Conservation (phyloP, 2,888 invertebrate species). For the Entomobrya multifasciata region DNA sequence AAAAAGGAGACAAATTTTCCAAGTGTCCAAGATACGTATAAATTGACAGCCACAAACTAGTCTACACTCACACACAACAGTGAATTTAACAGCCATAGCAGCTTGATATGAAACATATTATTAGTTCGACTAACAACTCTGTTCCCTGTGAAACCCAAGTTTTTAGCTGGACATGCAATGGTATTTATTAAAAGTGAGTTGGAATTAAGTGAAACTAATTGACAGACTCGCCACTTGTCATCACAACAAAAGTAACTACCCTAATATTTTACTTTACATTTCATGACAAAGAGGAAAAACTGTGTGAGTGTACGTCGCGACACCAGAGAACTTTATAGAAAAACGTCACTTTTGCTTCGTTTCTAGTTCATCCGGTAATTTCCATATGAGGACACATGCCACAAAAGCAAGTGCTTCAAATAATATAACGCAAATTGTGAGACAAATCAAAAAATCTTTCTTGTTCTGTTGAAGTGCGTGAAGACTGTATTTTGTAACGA, state of each 20-base stretch:
- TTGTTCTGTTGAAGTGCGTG: too few species aligned
- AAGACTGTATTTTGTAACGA: too few species aligned
- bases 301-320: background rate
- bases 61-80: background rate
- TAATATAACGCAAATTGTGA: conserved; percentile 31
- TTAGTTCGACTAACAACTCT: conserved; percentile 41
- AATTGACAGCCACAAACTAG: conserved; percentile 11
- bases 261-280: background rate
- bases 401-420: conserved; percentile 39
- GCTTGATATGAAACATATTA: background rate
- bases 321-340: background rate
- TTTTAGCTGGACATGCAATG: conserved; percentile 53
- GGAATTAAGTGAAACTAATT: conserved; percentile 61
- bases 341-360: conserved; percentile 31
- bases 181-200: conserved; percentile 47
- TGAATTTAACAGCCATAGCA: background rate
- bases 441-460: conserved; percentile 54
- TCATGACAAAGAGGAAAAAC: background rate
- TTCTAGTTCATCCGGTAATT: conserved; percentile 59
- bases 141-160: conserved; percentile 36
- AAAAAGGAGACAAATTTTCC: conserved; percentile 19
- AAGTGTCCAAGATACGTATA: conserved; percentile 24
- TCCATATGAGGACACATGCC: conserved; percentile 35
- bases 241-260: conserved; percentile 8
- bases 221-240: conserved; percentile 49